Base-by-base conservation (phyloP, 2,888 invertebrate genomes). In the Ectobius pallidus region DNA sequence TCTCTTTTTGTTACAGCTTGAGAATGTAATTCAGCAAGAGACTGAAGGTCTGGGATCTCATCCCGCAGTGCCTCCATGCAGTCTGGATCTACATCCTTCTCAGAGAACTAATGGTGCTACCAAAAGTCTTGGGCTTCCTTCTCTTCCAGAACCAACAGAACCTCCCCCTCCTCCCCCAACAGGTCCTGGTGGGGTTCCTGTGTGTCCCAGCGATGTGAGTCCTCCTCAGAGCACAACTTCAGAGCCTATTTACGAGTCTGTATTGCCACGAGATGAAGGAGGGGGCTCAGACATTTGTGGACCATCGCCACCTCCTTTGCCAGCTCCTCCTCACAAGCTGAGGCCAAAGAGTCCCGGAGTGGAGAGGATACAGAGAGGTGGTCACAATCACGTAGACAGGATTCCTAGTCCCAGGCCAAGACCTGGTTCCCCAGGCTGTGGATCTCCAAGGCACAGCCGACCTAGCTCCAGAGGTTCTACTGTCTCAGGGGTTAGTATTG, bases 191-290 rank as follows among this genome's bases (percentile, higher is more conserved):
- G 52, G 49, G 14, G 49, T 55, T 2, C 62, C 62, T 1, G 52
- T 69, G 11, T 58, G 58, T 32, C 3, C 58, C 32, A 58, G n/a
- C 27, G 65, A 65, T 65, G 18, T 78, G 84, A 84, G 84, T 65
- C 78, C 83, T 77, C 83, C 86, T n/a, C 83, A 86, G 74, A 81
- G 85, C 78, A 11, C 80, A 77, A 39, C 77, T 72, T 84, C 86
- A 71, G 84, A 84, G 73, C 95, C 94, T 0, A 95, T 95, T 77
- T 95, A 95, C 81, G 95, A 95, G 81, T 90, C 94, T 0, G 92
- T 95, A 6, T 86, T 93, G 76, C 93, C 93, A 1, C 85, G 92
- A 6, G 90, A 89, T 55, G 89, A 89, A 42, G 78, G 81, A 9
- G 81, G 80, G 73, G 34, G 20, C 6, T 68, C 44, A 22, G 72